Conservation (phyloP, 2,888 invertebrate genomes). For the Octonoba sinensis region DNA sequence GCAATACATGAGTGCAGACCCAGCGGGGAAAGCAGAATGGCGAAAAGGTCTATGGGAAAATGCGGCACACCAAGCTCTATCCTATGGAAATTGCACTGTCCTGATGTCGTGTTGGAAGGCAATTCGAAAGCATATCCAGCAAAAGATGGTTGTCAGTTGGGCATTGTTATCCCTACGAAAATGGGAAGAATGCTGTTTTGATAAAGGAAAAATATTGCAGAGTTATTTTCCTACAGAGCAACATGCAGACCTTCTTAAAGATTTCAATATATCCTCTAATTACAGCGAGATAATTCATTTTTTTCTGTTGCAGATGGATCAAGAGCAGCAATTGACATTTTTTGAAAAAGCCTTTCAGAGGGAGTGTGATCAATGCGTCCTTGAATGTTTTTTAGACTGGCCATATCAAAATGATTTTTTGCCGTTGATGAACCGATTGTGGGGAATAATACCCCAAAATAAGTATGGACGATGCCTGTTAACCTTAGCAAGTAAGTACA, state of each 20-base stretch:
- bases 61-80: background rate
- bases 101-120: background rate
- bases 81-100: background rate
- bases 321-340: background rate
- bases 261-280: conserved; percentile 6
- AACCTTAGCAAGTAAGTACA: conserved; percentile 2
- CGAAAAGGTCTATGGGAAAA: background rate
- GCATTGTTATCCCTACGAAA: background rate
- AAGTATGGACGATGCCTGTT: background rate
- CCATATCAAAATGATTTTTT: conserved; percentile 6
- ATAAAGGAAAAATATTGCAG: background rate
- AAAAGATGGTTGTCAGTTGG: background rate
- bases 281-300: background rate
- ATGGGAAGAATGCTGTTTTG: background rate
- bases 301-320: conserved; percentile 2
- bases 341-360: background rate
- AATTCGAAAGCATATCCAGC: background rate
- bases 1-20: background rate
- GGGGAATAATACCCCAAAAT: background rate
- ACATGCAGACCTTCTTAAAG: background rate
- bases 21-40: background rate
- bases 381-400: background rate
- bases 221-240: background rate
- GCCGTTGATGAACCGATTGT: background rate
- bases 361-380: background rate